Evolutionary conservation across 2,888 invertebrate species (phyloP), one percentile per base, ranked within the genome.

Genomic region (Isotomurus palustris): DNA sequence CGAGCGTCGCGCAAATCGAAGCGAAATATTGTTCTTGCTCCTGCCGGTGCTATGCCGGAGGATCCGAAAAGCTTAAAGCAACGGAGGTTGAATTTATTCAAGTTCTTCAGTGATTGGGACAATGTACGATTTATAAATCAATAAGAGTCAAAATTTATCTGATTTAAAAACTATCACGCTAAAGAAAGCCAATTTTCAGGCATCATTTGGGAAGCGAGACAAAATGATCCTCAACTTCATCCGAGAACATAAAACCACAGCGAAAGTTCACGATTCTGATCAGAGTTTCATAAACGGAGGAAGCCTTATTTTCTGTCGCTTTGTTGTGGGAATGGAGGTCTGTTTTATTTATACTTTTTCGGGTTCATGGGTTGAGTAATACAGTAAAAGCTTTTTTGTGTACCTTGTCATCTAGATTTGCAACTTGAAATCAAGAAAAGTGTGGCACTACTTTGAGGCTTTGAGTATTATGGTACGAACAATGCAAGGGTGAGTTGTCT

Each of bases 401-500:
- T 40, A 40, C 27, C 6, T 24, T 45, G 43, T 21, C 6, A 27
- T 48, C 8, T 25, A 62, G 62, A 55, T 69, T 50, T 58, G 59
- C 8, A 67, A 60, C 29, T 41, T 61, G 14, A 55, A 66, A 38
- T 44, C 52, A 19, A 40, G 60, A 28, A 52, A 53, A 10, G 66
- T 69, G 4, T 62, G 60, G 52, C 61, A 61, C 36, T 67, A 69
- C 35, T 69, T 63, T 45, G 58, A 66, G 27, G 65, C 64, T 5
- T 38, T 69, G 10, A 44, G 55, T 8, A 45, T 69, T 32, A 67
- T 69, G 44, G 66, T 66, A 8, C 57, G 49, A 29, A 62, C 62
- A 4, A 29, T 66, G 2, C 67, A 67, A 52, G 62, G 63, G 66
- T 66, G n/a, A n/a, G n/a, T n/a, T n/a, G n/a, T n/a, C n/a, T n/a